Conservation (phyloP, 2,113 vertebrate genomes). For the Pelvicachromis taeniatus region DNA sequence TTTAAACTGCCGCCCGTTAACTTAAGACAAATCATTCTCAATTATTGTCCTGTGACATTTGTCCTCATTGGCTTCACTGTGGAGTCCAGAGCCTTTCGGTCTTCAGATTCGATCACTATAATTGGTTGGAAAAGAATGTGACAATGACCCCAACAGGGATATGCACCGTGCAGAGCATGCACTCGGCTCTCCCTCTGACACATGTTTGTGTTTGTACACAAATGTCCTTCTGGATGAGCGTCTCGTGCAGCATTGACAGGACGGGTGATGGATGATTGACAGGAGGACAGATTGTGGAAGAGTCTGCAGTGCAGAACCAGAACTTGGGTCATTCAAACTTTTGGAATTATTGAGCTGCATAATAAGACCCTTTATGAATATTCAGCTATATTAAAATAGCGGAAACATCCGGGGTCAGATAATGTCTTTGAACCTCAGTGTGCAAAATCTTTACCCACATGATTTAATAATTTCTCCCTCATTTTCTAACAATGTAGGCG, state of each 20-base stretch:
- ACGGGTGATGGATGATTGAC: conserved; percentile 21
- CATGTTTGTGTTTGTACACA: conserved; percentile 14
- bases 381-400: background rate
- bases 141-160: conserved; percentile 11
- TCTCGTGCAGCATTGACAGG: background rate
- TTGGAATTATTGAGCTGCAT: background rate
- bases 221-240: conserved; percentile 3
- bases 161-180: background rate
- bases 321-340: background rate
- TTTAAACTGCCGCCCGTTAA: conserved; percentile 30
- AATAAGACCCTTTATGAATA: background rate
- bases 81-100: background rate
- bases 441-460: background rate
- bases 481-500: background rate
- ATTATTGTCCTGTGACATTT: conserved; percentile 16
- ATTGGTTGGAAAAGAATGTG: background rate
- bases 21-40: conserved; percentile 14
- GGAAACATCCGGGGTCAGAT: background rate
- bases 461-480: background rate
- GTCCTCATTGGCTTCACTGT: background rate
- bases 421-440: background rate
- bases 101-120: background rate
- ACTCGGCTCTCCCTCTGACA: background rate
- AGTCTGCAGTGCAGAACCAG: background rate
- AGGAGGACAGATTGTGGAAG: background rate